These are phyloP conservation scores for Trichopria drosophilae DNA, from an alignment of 2,888 invertebrate genomes.

Conservation along the genomic window DNA sequence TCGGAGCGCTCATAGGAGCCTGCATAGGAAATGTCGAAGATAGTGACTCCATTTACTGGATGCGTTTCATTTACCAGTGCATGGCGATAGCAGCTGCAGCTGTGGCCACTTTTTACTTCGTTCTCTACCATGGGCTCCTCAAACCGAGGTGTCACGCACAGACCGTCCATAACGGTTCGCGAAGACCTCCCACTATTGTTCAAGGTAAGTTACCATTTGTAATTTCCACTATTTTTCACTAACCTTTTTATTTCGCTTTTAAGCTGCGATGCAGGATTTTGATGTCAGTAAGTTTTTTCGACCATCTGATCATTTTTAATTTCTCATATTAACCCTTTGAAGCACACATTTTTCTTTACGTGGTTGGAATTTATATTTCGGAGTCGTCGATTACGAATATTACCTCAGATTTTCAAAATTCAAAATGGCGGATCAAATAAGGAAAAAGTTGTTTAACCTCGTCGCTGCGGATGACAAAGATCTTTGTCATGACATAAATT, in stretches of 20 bases:
- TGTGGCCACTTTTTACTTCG: conserved; percentile 70
- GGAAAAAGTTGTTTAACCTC: too few species aligned
- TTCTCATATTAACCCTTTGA: too few species aligned
- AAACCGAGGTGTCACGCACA: conserved; percentile 73
- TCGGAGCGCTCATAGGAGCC: conserved; percentile 70
- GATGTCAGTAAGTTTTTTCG: conserved; percentile 45
- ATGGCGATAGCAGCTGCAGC: conserved; percentile 70
- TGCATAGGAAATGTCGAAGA: conserved; percentile 58
- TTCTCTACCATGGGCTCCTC: conserved; percentile 73
- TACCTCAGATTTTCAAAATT: too few species aligned
- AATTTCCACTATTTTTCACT: conserved; percentile 2
- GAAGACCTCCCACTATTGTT: conserved; percentile 66
- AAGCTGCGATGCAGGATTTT: conserved; percentile 48
- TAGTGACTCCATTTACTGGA: conserved; percentile 56
- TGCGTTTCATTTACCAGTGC: conserved; percentile 64
- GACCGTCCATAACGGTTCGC: conserved; percentile 61
- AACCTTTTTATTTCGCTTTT: conserved; percentile 16
- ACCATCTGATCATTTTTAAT: too few species aligned
- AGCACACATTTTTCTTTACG: too few species aligned
- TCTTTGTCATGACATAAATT: too few species aligned
- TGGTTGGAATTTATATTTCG: too few species aligned
- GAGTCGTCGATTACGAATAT: too few species aligned
- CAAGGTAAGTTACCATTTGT: conserved; percentile 61
- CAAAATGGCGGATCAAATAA: too few species aligned
- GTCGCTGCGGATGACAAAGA: too few species aligned